These are phyloP conservation scores for Epizoanthus illoricatus DNA, from an alignment of 92 coral and sea anemone genomes.

Conservation along the genomic window DNA sequence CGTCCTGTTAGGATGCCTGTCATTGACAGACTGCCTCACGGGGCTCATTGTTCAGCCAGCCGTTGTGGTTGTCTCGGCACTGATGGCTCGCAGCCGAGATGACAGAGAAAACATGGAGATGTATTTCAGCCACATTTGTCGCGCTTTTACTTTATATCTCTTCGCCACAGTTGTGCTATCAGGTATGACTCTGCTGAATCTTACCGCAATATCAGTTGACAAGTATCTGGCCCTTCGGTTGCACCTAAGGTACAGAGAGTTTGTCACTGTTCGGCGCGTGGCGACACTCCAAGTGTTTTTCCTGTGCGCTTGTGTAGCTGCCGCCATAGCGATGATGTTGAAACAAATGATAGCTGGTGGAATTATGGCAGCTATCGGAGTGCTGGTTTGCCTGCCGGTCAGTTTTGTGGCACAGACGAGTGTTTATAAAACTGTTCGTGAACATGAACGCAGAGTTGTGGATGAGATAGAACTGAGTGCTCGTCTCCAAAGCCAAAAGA, in stretches of 20 bases:
- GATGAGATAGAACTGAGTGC: neutral
- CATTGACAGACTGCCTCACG: neutral
- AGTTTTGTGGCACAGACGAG: neutral
- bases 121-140: neutral
- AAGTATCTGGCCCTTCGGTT: conserved; percentile 4
- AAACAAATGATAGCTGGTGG: neutral
- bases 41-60: conserved; percentile 10
- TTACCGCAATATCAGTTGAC: conserved; percentile 10
- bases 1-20: neutral
- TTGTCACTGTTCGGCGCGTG: conserved; percentile 8
- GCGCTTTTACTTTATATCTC: neutral
- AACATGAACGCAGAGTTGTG: conserved; percentile 10
- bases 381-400: neutral
- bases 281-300: neutral
- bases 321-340: conserved; percentile 6
- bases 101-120: neutral
- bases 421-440: neutral
- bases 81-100: conserved; percentile 7
- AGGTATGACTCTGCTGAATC: neutral
- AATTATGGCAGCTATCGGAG: neutral
- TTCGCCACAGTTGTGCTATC: neutral
- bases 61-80: conserved; percentile 4
- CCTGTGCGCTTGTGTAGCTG: neutral
- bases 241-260: neutral
- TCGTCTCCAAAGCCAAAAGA: neutral